phyloP scores from a whole-genome alignment of 2,888 invertebrate genomes.

The Mythimna lalbum region DNA sequence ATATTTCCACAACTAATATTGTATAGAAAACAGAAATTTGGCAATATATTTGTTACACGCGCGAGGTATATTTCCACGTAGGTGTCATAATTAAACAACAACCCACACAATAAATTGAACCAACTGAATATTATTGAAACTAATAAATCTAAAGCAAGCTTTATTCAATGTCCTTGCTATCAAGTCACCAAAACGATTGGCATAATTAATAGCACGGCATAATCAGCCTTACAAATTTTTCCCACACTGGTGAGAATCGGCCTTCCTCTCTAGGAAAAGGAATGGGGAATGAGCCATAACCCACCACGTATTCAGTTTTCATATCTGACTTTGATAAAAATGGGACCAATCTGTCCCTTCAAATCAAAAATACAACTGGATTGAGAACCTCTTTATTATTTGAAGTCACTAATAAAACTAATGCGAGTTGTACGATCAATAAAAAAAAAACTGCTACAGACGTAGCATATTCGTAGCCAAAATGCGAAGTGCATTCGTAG shows the following conservation, averaged over 20 bases:
- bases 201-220: no score
- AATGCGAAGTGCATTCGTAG: slow-evolving; percentile 20
- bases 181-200: neutral
- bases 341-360: no score
- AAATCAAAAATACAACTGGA: no score
- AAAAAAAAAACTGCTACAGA: neutral
- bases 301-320: no score
- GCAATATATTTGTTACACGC: slow-evolving; percentile 1
- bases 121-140: neutral
- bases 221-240: no score
- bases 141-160: neutral
- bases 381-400: no score
- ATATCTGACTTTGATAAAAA: no score
- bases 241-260: no score
- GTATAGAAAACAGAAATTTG: neutral
- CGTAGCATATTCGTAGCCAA: neutral
- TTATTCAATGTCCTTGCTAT: neutral
- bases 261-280: no score
- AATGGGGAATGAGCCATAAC: no score
- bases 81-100: neutral
- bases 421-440: neutral
- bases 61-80: neutral
- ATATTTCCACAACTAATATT: neutral
- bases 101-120: neutral
- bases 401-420: no score